Percentiles rank a stretch among this genome's conserved stretches.
Conservation (phyloP, 2,888 invertebrate genomes). For the Phlogophora meticulosa region DNA sequence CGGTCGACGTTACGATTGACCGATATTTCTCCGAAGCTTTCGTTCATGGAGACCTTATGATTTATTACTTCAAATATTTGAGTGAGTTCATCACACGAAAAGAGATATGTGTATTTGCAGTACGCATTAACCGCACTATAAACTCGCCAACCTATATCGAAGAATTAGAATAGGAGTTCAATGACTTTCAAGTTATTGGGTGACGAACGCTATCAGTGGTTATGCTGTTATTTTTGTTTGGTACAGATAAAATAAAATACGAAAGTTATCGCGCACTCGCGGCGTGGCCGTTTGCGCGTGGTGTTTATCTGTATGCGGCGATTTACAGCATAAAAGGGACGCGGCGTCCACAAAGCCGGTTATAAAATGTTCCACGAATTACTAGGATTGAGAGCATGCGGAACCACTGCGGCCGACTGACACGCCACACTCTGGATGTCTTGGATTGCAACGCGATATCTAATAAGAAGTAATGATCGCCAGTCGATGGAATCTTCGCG, state of each 20-base stretch:
- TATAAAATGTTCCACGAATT: conserved; percentile 77
- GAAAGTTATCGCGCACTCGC: conserved; percentile 45
- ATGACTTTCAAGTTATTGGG: conserved; percentile 60
- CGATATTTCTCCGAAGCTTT: conserved; percentile 57
- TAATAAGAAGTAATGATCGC: conserved; percentile 63
- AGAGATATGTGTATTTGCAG: conserved; percentile 28
- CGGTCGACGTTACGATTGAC: conserved; percentile 58
- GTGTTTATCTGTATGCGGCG: conserved; percentile 57
- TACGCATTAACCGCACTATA: conserved; percentile 27
- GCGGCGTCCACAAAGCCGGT: conserved; percentile 62
- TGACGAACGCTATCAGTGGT: conserved; percentile 43
- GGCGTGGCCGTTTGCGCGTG: conserved; percentile 27
- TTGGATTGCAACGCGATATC: conserved; percentile 60
- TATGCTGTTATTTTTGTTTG: conserved; percentile 51
- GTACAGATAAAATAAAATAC: conserved; percentile 49
- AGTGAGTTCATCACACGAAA: conserved; percentile 15
- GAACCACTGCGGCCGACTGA: conserved; percentile 85
- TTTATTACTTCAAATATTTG: conserved; percentile 46
- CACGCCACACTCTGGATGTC: conserved; percentile 73
- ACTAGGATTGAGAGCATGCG: conserved; percentile 81
- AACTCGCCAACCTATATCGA: conserved; percentile 25
- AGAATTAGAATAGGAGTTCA: conserved; percentile 54
- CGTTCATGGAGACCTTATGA: conserved; percentile 48
- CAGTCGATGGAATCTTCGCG: conserved; percentile 51
- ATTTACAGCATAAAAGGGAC: conserved; percentile 62